Evolutionary conservation across 2,113 vertebrate species (phyloP).

Genomic region (Todiramphus chloris): DNA sequence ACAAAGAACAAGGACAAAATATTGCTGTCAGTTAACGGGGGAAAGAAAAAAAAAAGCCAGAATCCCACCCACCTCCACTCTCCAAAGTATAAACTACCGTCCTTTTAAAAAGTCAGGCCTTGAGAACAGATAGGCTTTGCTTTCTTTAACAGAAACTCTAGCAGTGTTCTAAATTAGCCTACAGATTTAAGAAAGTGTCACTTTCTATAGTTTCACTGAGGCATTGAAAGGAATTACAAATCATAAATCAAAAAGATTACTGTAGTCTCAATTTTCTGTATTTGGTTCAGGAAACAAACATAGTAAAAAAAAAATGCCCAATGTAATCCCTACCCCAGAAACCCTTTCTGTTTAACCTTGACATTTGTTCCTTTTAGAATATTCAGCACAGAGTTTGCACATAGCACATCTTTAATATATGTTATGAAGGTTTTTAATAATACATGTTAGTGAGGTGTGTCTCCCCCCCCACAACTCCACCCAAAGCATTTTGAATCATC

Average conservation of each 20-base stretch:
- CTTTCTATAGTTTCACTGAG: neutral
- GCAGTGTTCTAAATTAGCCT: neutral
- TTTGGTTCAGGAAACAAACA: neutral
- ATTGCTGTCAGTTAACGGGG: neutral
- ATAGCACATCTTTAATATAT: neutral
- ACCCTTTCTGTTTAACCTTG: neutral
- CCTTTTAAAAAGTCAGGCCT: neutral
- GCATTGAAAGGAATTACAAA: neutral
- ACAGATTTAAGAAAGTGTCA: neutral
- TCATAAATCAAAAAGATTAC: neutral
- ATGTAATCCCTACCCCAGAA: neutral
- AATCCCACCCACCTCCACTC: neutral
- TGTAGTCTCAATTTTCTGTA: neutral
- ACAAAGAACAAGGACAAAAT: constrained; percentile 11
- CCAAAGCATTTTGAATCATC: neutral
- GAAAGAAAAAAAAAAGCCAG: neutral
- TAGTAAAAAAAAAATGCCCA: neutral
- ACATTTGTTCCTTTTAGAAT: neutral
- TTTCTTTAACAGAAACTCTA: neutral
- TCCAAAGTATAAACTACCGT: neutral
- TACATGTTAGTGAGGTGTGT: neutral
- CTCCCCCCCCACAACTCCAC: neutral
- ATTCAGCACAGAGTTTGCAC: neutral
- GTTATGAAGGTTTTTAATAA: no score
- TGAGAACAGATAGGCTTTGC: neutral